A percentile compares a stretch with the other conserved stretches of the same genome.
Conservation (phyloP, 2,113 vertebrate species). For the Barnardius zonarius region DNA sequence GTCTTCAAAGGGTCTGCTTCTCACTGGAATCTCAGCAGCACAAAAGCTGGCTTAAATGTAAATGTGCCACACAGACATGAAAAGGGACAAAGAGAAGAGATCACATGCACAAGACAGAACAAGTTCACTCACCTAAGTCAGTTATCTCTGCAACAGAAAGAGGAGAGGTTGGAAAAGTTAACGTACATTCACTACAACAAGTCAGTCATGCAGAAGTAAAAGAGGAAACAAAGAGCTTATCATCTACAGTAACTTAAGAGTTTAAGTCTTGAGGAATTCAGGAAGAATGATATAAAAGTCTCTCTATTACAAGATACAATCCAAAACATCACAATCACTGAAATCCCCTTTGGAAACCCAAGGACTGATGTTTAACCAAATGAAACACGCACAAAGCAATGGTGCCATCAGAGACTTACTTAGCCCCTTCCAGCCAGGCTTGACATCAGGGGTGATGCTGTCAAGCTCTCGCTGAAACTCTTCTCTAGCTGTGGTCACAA, state of each 20-base stretch:
- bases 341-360: not conserved
- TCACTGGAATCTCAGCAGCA: not conserved
- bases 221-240: not conserved
- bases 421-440: slow-evolving; percentile 91
- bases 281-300: not conserved
- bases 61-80: not conserved
- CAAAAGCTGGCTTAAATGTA: not conserved
- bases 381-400: not conserved
- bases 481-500: slow-evolving; percentile 87
- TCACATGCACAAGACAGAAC: not conserved
- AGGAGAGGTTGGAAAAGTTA: slow-evolving; percentile 69
- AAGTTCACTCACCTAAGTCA: slow-evolving; percentile 80
- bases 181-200: slow-evolving; percentile 4
- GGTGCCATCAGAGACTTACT: slow-evolving; percentile 77
- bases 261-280: not conserved
- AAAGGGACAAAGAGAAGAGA: not conserved
- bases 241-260: not conserved
- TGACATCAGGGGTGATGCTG: slow-evolving; percentile 91
- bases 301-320: not conserved
- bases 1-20: not conserved
- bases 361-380: not conserved
- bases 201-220: slow-evolving; percentile 1
- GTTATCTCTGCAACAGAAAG: slow-evolving; percentile 82
- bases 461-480: slow-evolving; percentile 92
- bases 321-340: not conserved